Conservation (phyloP, 1,140 invertebrate genomes). For the Halesus radiatus region DNA sequence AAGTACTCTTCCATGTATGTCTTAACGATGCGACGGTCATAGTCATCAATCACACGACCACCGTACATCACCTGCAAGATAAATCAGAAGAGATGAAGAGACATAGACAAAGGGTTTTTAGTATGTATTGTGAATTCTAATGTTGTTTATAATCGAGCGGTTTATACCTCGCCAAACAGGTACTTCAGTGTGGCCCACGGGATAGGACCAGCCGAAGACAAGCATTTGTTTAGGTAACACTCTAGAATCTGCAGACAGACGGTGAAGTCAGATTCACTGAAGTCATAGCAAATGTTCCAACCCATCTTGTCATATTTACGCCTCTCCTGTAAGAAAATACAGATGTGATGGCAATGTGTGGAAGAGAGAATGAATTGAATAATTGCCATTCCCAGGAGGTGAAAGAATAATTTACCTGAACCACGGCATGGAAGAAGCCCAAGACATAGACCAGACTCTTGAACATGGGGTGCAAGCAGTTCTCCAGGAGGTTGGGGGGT, state of each 20-base stretch:
- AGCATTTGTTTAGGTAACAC: constrained; percentile 83
- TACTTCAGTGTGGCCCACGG: constrained; percentile 94
- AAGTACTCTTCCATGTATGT: constrained; percentile 95
- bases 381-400: too few relatives aligned
- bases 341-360: too few relatives aligned
- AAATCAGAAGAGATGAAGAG: constrained; percentile 44
- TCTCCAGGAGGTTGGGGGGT: constrained; percentile 76
- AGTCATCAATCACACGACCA: constrained; percentile 90
- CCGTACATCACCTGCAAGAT: constrained; percentile 88
- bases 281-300: constrained; percentile 94
- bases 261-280: constrained; percentile 92
- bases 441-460: constrained; percentile 86
- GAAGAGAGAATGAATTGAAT: too few relatives aligned
- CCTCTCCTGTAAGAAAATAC: constrained; percentile 75
- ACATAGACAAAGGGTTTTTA: too few relatives aligned
- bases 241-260: constrained; percentile 87
- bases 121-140: too few relatives aligned
- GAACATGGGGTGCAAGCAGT: constrained; percentile 81
- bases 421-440: constrained; percentile 92
- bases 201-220: constrained; percentile 74
- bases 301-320: constrained; percentile 94
- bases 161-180: constrained; percentile 85
- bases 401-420: constrained; percentile 74
- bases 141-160: not conserved
- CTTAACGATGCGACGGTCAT: constrained; percentile 86